Conservation (phyloP, 2,113 vertebrate species). For the Ammodytes marinus region DNA sequence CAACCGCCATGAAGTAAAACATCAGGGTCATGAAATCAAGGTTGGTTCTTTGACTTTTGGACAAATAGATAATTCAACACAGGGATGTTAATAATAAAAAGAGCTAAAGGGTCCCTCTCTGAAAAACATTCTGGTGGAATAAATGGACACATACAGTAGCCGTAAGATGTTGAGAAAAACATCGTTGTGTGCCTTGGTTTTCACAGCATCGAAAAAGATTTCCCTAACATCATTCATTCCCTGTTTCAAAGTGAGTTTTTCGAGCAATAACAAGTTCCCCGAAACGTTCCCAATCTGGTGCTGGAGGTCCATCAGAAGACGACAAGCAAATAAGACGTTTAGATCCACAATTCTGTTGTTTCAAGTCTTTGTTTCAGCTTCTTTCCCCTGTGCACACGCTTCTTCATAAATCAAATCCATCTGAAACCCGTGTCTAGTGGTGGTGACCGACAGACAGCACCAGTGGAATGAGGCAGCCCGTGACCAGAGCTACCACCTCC, state of each 20-base stretch:
- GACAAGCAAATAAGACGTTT: constrained; percentile 59
- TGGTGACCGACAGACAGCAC: constrained; percentile 96
- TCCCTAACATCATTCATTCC: neutral
- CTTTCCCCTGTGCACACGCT: constrained; percentile 33
- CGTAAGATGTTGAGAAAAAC: constrained; percentile 18
- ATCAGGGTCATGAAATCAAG: constrained; percentile 18
- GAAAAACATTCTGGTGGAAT: constrained; percentile 26
- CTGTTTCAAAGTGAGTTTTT: constrained; percentile 19
- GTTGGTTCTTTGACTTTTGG: constrained; percentile 26
- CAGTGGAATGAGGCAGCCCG: constrained; percentile 97
- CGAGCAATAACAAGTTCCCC: constrained; percentile 15
- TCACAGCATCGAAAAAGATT: constrained; percentile 7
- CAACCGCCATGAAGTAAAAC: constrained; percentile 46
- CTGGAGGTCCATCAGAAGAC: constrained; percentile 39
- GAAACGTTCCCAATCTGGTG: constrained; percentile 24
- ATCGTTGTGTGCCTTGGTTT: neutral
- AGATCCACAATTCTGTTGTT: constrained; percentile 26
- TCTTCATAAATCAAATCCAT: no score
- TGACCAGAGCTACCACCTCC: constrained; percentile 93
- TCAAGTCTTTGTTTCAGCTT: constrained; percentile 48
- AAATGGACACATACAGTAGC: constrained; percentile 33
- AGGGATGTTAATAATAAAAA: constrained; percentile 13
- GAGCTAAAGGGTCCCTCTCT: constrained; percentile 17
- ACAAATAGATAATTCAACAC: constrained; percentile 36
- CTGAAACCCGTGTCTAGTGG: constrained; percentile 84